Base-by-base conservation (phyloP, 2,113 vertebrate genomes). In the Mastomys natalensis region DNA sequence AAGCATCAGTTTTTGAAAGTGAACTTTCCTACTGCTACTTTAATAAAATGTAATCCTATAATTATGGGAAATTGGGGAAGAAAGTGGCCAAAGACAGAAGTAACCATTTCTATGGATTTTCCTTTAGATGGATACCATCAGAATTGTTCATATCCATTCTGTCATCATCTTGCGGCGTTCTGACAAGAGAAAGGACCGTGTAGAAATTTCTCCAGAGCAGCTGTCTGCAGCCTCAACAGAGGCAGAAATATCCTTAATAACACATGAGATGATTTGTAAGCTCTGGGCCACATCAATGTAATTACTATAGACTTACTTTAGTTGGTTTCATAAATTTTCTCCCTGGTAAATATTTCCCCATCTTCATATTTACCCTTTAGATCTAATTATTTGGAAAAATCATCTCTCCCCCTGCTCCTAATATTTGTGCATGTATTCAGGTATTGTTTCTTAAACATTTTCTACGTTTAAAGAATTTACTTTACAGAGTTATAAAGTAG, bases 181-280 rank as follows among this genome's bases (percentile, higher is more conserved):
- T 0, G 99, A 99, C 97, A 99, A 99, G 98, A 98, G 99, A 93
- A 99, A 99, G 77, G 99, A 99, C 96, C 99, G 99, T 0, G 99
- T 99, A 97, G 99, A 99, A 97, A 99, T 99, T 96, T 99, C 99
- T 0, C 99, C 99, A 0, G 99, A 99, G 98, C 99, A 99, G 98
- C 99, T 99, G 40, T 99, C 99, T 1, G 99, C 99, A 1, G 99
- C 99, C 60, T 99, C 99, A 77, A 99, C 99, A 4, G 99, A 99
- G 96, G 99, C 99, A 7, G 99, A 99, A 98, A 99, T 99, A 99
- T 99, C 99, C 99, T 99, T 99, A 89, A 15, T 72, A 84, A 64
- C 87, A 43, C 22, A 34, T 72, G 34, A 91, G 37, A 86, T 60
- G 26, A 5, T 68, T 78, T 40, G 5, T 37, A 11, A 43, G 64